Conservation (phyloP, 2,113 vertebrate species). For the Apaloderma vittatum region DNA sequence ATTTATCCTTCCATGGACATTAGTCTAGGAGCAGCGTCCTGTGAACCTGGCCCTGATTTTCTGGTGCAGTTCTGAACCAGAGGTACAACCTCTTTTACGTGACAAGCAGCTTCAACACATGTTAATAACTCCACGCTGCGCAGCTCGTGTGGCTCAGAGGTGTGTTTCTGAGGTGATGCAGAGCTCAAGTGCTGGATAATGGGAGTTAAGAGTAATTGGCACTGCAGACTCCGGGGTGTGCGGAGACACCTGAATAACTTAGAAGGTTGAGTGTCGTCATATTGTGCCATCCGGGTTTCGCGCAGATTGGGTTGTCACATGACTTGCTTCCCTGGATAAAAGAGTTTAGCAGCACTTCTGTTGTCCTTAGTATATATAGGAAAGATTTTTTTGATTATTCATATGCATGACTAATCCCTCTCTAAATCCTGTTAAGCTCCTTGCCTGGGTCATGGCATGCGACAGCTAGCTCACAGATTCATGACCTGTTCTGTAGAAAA, state of each 20-base stretch:
- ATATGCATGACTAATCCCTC: constrained; percentile 37
- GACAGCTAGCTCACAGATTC: background rate
- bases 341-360: background rate
- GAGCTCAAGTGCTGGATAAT: background rate
- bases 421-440: constrained; percentile 53
- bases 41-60: background rate
- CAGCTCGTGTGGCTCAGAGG: rapidly evolving
- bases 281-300: background rate
- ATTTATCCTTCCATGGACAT: background rate
- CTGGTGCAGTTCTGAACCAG: background rate
- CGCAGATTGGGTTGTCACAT: background rate
- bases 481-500: background rate
- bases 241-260: background rate
- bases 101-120: background rate
- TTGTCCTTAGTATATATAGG: background rate
- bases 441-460: background rate
- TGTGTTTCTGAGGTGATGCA: background rate
- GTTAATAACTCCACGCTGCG: rapidly evolving
- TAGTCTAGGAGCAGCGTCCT: background rate
- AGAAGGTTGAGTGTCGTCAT: background rate
- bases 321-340: rapidly evolving
- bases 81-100: rapidly evolving
- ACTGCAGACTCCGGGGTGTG: background rate
- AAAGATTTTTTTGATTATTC: constrained; percentile 4
- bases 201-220: background rate